Conservation (phyloP, 2,797 vertebrate genomes). For the Luscinia megarhynchos region DNA sequence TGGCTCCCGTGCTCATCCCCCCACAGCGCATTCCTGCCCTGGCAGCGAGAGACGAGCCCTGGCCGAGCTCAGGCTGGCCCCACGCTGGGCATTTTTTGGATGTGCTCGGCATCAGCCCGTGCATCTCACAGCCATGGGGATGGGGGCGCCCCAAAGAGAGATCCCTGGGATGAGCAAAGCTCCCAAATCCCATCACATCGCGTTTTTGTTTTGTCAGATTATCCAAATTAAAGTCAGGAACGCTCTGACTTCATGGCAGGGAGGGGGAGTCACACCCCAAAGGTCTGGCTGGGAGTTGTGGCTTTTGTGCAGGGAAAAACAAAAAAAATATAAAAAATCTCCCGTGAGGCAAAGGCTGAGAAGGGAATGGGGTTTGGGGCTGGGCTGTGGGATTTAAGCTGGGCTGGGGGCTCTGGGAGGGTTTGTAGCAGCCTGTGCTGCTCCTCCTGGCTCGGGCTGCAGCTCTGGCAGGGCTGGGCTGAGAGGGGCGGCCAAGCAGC, state of each 20-base stretch:
- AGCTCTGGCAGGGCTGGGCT: slow-evolving; percentile 1
- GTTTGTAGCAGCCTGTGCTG: neutral
- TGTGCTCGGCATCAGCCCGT: neutral
- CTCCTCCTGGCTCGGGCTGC: neutral
- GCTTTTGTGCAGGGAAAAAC: neutral
- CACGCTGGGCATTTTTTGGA: neutral
- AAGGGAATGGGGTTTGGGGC: neutral
- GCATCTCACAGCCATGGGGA: fast-evolving
- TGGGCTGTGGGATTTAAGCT: neutral
- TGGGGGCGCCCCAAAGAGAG: neutral
- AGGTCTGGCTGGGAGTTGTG: neutral
- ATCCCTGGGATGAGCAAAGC: neutral
- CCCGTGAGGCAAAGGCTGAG: neutral
- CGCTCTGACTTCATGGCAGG: neutral
- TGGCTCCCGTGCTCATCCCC: too few species aligned
- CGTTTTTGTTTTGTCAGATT: neutral
- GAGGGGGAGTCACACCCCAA: neutral
- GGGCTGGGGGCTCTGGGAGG: neutral
- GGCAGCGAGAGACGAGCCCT: too few species aligned
- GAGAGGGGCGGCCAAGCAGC: neutral
- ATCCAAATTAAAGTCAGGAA: neutral
- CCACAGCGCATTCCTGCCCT: too few species aligned
- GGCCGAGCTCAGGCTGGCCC: too few species aligned
- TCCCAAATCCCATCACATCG: neutral
- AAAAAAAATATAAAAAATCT: neutral